These are phyloP conservation scores for Gnathonemus echidnorhynchus DNA, from an alignment of 2,113 vertebrate species.

Conservation along the genomic window DNA sequence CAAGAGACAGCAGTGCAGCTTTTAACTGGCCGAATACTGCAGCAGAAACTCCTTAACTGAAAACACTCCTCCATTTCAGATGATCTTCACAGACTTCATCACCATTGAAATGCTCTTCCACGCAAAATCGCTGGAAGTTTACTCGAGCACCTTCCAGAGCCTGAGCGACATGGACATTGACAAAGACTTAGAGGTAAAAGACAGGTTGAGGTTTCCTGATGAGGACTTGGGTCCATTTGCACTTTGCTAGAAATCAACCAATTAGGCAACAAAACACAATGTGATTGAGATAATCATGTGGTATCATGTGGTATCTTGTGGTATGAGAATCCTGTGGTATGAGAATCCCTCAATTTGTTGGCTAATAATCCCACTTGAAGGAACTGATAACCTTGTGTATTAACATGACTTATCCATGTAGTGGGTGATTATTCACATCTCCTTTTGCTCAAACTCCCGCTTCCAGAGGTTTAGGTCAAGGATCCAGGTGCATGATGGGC, in stretches of 20 bases:
- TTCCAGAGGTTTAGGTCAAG: slow-evolving; percentile 52
- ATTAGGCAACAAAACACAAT: background rate
- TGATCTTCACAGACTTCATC: slow-evolving; percentile 67
- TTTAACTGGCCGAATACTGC: no score
- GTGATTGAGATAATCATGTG: background rate
- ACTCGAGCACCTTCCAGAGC: slow-evolving; percentile 61
- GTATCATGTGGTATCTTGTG: background rate
- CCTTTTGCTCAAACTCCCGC: background rate
- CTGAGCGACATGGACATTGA: slow-evolving; percentile 58
- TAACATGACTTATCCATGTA: background rate
- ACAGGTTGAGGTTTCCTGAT: background rate
- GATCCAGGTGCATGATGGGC: slow-evolving; percentile 32
- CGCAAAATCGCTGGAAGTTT: slow-evolving; percentile 71
- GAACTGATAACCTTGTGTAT: background rate
- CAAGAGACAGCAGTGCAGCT: background rate
- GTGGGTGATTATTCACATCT: background rate
- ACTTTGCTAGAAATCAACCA: background rate
- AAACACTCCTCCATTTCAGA: slow-evolving; percentile 43
- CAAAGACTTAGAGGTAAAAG: slow-evolving; percentile 65
- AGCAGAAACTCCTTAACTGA: background rate
- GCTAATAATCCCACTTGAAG: background rate
- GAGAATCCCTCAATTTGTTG: background rate
- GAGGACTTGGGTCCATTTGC: no score
- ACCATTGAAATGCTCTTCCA: slow-evolving; percentile 77
- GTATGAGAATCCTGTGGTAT: no score